Evolutionary conservation across 2,888 invertebrate species (phyloP), one percentile per base, ranked within the genome.

Genomic region (Dryadula phaetusa): DNA sequence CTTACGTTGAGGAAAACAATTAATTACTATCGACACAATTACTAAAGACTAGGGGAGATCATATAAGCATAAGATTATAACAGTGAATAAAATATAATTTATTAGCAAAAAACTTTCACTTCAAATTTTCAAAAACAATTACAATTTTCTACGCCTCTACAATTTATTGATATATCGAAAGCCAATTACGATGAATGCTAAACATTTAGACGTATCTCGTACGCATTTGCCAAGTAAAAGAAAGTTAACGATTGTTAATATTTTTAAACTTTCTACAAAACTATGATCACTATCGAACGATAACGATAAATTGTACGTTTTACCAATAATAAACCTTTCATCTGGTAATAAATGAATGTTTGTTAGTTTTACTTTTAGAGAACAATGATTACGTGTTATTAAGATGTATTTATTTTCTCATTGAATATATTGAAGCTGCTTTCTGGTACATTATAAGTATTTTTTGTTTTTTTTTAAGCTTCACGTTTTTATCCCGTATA

Each of bases 1-100:
- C 87, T 88, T 84, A 82, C 87, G 82, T 74, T 82, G 78, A 78
- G 77, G 76, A 79, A 52, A 70, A 81, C 82, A 84, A 90, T 90
- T 85, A 88, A 90, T 90, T 88, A 90, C 82, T 40, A 63, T 66
- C 54, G 37, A 65, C 60, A 68, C 63, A 49, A 63, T 22, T 37
- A 37, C 37, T 37, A 37, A 37, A 40, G 34, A 52, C 49, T 47
- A 44, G 37, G 40, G 40, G 22, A 62, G 54, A 46, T 64, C 18
- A 61, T 64, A 58, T 37, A 20, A 49, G 49, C 28, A n/a, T 0
- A 25, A 49, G n/a, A 52, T 28, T 52, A n/a, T 16, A 6, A 12
- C 7, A 44, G 18, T 46, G 3, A 14, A 10, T 46, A 22, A 20
- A 46, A 46, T 4, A 16, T 12, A 10, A 3, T 20, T 20, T 12